phyloP scores from a whole-genome alignment of 2,888 invertebrate species.

The Drosophila putrida region DNA sequence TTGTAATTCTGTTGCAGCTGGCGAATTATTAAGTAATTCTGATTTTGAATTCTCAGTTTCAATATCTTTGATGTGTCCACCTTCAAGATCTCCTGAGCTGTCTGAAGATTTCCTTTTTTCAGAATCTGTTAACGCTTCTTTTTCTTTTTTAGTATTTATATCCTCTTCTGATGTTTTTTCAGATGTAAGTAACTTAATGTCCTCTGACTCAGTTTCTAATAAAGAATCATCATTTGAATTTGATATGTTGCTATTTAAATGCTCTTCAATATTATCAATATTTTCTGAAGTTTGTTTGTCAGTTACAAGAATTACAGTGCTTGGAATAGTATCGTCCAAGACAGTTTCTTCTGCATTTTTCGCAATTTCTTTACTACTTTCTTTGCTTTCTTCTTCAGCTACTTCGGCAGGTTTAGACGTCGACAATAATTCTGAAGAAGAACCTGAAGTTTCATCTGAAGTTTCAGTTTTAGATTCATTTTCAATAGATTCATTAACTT shows the following conservation, averaged over 20 bases:
- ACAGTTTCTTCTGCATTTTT: background rate
- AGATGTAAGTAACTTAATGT: background rate
- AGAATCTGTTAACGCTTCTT: background rate
- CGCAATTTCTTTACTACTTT: background rate
- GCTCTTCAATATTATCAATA: background rate
- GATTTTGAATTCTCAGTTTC: background rate
- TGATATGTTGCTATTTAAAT: background rate
- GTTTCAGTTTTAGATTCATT: background rate
- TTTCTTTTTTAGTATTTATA: background rate
- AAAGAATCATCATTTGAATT: background rate
- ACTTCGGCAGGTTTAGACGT: background rate
- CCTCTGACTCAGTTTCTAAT: background rate
- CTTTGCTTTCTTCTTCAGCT: background rate
- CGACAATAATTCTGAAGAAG: background rate
- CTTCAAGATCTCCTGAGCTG: background rate
- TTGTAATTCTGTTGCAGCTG: background rate
- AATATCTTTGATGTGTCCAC: background rate
- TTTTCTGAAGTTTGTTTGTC: background rate
- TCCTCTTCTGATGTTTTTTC: background rate
- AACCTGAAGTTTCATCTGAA: no score
- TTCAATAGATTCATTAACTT: background rate
- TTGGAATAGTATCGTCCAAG: background rate
- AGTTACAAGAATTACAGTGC: background rate
- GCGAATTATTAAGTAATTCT: background rate
- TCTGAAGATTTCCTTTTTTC: no score